These are phyloP conservation scores for Zaprionus davidi DNA, from an alignment of 1,140 invertebrate genomes.

Conservation along the genomic window DNA sequence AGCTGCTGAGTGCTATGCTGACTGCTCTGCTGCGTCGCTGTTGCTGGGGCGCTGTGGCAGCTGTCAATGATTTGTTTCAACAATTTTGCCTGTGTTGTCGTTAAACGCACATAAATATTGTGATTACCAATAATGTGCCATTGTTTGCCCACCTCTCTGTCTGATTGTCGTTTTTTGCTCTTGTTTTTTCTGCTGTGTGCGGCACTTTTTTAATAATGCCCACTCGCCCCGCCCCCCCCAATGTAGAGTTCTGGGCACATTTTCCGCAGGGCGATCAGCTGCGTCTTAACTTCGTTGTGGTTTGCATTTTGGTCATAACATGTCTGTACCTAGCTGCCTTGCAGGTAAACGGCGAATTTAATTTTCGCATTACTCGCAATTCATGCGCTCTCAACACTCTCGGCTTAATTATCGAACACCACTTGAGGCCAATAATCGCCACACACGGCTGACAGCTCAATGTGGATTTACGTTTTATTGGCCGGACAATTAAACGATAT, in stretches of 20 bases:
- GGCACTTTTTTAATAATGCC: conserved; percentile 59
- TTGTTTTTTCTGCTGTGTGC: conserved; percentile 29
- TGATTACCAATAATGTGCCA: conserved; percentile 77
- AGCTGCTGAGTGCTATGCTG: not conserved
- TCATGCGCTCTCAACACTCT: conserved; percentile 41
- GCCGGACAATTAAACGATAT: conserved; percentile 54
- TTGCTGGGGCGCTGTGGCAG: conserved; percentile 39
- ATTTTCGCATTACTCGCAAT: conserved; percentile 48
- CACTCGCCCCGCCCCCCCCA: conserved; percentile 20
- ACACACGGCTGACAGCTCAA: conserved; percentile 52
- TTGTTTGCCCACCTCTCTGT: conserved; percentile 26
- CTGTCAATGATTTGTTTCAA: conserved; percentile 81
- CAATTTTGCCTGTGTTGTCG: conserved; percentile 69
- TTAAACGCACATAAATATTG: conserved; percentile 79
- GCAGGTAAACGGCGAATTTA: conserved; percentile 20
- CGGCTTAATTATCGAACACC: conserved; percentile 57
- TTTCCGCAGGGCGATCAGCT: conserved; percentile 26
- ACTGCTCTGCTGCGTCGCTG: conserved; percentile 6
- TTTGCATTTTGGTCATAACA: not conserved
- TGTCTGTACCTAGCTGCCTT: not conserved
- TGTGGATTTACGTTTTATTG: conserved; percentile 62
- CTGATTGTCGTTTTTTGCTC: conserved; percentile 3
- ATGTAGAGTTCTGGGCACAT: conserved; percentile 43
- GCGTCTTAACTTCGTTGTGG: conserved; percentile 13
- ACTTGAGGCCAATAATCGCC: conserved; percentile 65